These are phyloP conservation scores for Lepidurus packardi DNA, from an alignment of 1,140 invertebrate species.

Conservation along the genomic window DNA sequence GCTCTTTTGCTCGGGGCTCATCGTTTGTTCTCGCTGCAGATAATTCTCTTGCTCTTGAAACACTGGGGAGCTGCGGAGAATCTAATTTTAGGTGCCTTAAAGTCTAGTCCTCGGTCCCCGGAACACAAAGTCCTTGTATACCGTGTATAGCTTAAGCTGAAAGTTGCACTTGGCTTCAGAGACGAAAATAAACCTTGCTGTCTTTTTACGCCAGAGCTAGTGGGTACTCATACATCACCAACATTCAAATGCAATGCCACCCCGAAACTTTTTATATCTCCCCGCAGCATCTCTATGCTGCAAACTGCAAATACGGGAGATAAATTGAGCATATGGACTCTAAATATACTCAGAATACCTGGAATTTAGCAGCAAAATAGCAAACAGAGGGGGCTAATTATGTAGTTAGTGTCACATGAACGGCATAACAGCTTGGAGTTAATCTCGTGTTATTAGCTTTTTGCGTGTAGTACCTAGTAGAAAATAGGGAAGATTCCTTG, in stretches of 20 bases:
- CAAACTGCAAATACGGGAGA: background rate
- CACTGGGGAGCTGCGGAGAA: background rate
- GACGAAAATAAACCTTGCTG: conserved; percentile 17
- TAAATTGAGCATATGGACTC: no score
- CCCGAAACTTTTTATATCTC: background rate
- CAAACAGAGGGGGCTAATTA: no score
- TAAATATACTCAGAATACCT: no score
- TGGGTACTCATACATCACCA: background rate
- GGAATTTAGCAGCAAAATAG: no score
- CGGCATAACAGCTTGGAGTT: no score
- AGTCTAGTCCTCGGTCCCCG: conserved; percentile 22
- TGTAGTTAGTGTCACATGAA: no score
- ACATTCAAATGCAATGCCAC: background rate
- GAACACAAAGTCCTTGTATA: background rate
- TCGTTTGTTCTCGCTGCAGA: background rate
- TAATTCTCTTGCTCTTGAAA: conserved; percentile 7
- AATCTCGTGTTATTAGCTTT: no score
- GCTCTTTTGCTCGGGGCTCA: background rate
- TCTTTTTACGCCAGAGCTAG: background rate
- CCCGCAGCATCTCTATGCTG: background rate
- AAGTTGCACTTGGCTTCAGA: background rate
- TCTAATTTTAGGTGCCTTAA: conserved; percentile 24
- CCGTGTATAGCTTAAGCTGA: background rate
- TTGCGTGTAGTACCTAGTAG: no score
- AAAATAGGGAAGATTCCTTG: no score